Conservation (phyloP, 2,888 invertebrate genomes). For the Heliconius charithonia region DNA sequence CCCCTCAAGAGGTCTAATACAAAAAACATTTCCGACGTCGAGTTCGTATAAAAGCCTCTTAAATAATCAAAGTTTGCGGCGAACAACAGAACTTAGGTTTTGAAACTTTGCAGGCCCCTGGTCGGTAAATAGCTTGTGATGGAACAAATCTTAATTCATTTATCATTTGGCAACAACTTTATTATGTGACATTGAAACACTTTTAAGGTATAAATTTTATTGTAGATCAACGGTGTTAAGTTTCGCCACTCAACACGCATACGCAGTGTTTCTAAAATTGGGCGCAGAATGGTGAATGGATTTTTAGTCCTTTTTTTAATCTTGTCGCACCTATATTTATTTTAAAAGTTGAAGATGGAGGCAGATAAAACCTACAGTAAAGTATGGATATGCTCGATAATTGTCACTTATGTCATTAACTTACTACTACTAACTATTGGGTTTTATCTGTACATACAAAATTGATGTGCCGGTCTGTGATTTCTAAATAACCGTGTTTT, state of each 20-base stretch:
- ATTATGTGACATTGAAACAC: slow-evolving; percentile 25
- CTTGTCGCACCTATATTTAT: too few relatives aligned
- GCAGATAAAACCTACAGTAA: too few relatives aligned
- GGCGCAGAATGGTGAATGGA: background rate
- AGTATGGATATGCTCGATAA: too few relatives aligned
- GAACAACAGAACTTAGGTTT: slow-evolving; percentile 43
- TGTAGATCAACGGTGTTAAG: background rate
- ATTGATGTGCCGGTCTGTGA: too few relatives aligned
- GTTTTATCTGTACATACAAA: too few relatives aligned
- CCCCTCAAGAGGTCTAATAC: slow-evolving; percentile 36
- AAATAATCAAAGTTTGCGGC: slow-evolving; percentile 56
- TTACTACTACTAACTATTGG: too few relatives aligned
- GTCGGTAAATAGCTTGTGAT: slow-evolving; percentile 29
- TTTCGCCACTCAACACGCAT: background rate
- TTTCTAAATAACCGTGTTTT: too few relatives aligned
- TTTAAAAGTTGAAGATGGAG: too few relatives aligned
- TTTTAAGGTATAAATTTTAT: slow-evolving; percentile 8
- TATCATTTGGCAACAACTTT: slow-evolving; percentile 27
- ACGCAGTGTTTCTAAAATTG: background rate
- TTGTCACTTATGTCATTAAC: too few relatives aligned
- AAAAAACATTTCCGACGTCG: slow-evolving; percentile 43
- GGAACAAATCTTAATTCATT: slow-evolving; percentile 35
- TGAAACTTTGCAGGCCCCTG: slow-evolving; percentile 31
- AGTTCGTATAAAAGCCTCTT: slow-evolving; percentile 54
- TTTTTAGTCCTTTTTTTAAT: too few relatives aligned